phyloP scores from a whole-genome alignment of 2,888 invertebrate species.

The Boloria selene region DNA sequence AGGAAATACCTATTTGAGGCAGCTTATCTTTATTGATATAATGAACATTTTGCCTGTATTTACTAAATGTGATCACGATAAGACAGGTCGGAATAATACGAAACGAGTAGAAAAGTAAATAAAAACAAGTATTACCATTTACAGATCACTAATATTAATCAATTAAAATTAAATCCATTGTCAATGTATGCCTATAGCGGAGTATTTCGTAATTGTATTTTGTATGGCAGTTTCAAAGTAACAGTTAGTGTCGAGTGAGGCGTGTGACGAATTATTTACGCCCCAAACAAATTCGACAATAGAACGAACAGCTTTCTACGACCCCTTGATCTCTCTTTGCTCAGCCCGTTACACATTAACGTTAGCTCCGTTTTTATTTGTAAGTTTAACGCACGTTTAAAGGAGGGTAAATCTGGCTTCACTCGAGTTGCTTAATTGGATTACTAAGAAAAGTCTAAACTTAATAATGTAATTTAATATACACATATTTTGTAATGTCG shows the following conservation, averaged over 20 bases:
- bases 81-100: not conserved
- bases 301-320: slow-evolving; percentile 55
- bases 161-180: slow-evolving; percentile 45
- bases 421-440: too few species aligned
- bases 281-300: slow-evolving; percentile 69
- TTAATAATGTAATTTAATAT: too few species aligned
- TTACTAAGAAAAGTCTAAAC: too few species aligned
- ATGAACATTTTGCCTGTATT: slow-evolving; percentile 4
- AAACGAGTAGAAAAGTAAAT: slow-evolving; percentile 56
- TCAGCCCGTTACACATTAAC: slow-evolving; percentile 8
- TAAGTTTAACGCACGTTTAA: slow-evolving; percentile 2
- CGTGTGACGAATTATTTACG: slow-evolving; percentile 68
- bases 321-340: slow-evolving; percentile 45
- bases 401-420: not conserved
- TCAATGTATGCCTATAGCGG: slow-evolving; percentile 11
- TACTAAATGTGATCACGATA: slow-evolving; percentile 6
- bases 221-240: slow-evolving; percentile 47
- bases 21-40: slow-evolving; percentile 14
- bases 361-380: slow-evolving; percentile 10
- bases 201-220: slow-evolving; percentile 18
- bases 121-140: slow-evolving; percentile 56
- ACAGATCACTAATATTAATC: slow-evolving; percentile 23
- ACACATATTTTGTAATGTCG: too few species aligned
- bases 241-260: slow-evolving; percentile 59
- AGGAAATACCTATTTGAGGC: not conserved